A percentile compares a stretch with the other conserved stretches of the same genome.
These are phyloP conservation scores for Trisateles emortualis DNA, from an alignment of 2,888 invertebrate genomes.

Conservation along the genomic window DNA sequence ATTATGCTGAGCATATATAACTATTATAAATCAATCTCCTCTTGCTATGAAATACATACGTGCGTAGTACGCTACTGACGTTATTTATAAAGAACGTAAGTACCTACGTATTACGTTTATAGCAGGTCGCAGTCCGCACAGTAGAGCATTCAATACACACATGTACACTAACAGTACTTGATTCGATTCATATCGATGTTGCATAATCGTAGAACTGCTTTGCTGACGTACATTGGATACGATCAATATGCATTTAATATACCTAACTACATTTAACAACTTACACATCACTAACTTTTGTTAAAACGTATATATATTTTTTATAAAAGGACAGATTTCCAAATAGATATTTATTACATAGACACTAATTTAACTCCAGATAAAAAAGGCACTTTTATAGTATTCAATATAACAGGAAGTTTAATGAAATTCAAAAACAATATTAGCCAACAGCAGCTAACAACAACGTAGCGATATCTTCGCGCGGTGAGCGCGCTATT, in stretches of 20 bases:
- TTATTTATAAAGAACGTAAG: not conserved
- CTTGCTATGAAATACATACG: not conserved
- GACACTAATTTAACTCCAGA: not conserved
- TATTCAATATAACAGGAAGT: not conserved
- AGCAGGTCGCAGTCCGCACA: slow-evolving; percentile 3
- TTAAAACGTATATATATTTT: too few species aligned
- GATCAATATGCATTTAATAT: not conserved
- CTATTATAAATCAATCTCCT: too few species aligned
- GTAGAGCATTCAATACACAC: not conserved
- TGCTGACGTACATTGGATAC: not conserved
- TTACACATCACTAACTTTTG: too few species aligned
- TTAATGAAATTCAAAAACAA: slow-evolving; percentile 1
- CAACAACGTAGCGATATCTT: slow-evolving; percentile 94
- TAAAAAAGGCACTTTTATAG: slow-evolving; percentile 14
- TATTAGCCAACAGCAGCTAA: slow-evolving; percentile 93
- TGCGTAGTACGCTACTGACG: not conserved
- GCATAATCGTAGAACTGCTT: not conserved
- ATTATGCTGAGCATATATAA: not conserved
- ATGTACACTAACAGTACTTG: not conserved
- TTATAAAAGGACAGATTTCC: too few species aligned
- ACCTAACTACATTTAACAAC: not conserved
- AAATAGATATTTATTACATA: too few species aligned
- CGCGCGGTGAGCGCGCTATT: slow-evolving; percentile 93
- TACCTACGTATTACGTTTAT: slow-evolving; percentile 2
- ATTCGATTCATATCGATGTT: not conserved